phyloP scores from a whole-genome alignment of 2,113 vertebrate genomes.

The Phodopus roborovskii region DNA sequence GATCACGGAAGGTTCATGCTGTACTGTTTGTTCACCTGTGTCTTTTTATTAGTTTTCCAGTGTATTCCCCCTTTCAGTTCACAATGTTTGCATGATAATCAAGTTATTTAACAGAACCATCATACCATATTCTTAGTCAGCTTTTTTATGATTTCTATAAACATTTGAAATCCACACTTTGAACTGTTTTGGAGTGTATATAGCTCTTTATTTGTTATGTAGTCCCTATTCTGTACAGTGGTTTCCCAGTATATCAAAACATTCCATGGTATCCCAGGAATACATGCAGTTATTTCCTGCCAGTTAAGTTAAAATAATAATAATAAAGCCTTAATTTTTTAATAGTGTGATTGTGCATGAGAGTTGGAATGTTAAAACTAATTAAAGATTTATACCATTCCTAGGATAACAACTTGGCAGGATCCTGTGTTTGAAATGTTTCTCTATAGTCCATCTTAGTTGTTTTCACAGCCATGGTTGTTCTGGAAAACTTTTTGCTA shows the following conservation, averaged over 20 bases:
- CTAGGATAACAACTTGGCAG: neutral
- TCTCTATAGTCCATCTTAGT: neutral
- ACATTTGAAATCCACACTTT: neutral
- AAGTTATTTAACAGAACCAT: neutral
- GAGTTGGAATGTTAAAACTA: constrained; percentile 46
- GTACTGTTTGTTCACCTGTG: neutral
- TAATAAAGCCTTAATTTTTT: neutral
- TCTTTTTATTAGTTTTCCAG: constrained; percentile 23
- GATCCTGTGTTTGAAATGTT: constrained; percentile 37
- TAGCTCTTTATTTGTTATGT: neutral
- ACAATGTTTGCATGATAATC: neutral
- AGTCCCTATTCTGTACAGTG: neutral
- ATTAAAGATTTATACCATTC: constrained; percentile 17
- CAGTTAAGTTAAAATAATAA: neutral
- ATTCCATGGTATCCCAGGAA: neutral
- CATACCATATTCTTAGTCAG: neutral
- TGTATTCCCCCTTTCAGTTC: neutral
- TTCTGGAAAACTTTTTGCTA: constrained; percentile 45
- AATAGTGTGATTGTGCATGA: neutral
- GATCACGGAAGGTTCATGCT: neutral
- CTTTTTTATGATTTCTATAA: neutral
- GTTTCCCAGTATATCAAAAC: neutral
- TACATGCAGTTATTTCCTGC: neutral
- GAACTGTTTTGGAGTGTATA: neutral
- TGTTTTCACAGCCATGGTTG: neutral